Conservation (phyloP, 2,113 vertebrate genomes). For the Trinectes maculatus region DNA sequence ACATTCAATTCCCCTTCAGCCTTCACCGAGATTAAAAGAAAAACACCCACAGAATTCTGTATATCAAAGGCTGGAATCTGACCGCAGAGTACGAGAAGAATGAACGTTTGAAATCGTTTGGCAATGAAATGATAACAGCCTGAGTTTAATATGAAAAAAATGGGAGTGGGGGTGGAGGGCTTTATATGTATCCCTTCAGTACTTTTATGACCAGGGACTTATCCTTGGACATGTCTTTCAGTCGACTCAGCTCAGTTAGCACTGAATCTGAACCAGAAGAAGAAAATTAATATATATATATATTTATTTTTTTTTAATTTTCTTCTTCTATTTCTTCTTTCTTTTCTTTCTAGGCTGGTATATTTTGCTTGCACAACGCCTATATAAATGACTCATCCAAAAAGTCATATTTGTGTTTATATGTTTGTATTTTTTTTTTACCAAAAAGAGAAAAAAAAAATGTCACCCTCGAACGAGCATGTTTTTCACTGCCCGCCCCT, state of each 20-base stretch:
- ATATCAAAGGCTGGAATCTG: constrained; percentile 61
- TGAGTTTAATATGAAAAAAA: neutral
- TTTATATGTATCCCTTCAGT: constrained; percentile 57
- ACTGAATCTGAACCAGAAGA: constrained; percentile 14
- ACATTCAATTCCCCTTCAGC: constrained; percentile 54
- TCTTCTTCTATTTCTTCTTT: neutral
- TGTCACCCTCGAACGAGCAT: constrained; percentile 27
- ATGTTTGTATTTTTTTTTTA: neutral
- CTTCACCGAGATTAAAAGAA: constrained; percentile 57
- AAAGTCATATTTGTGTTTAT: neutral
- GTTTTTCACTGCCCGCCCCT: neutral
- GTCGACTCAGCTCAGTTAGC: constrained; percentile 35
- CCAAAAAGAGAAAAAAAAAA: neutral
- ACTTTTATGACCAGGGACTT: constrained; percentile 44
- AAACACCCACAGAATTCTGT: constrained; percentile 48
- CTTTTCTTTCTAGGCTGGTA: too few species aligned
- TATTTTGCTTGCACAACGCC: too few species aligned
- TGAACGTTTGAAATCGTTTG: constrained; percentile 61
- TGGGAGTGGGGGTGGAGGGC: constrained; percentile 24
- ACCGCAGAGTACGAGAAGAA: constrained; percentile 45
- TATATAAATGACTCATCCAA: too few species aligned
- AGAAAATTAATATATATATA: too few species aligned
- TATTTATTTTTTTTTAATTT: too few species aligned
- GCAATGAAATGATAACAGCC: constrained; percentile 72
- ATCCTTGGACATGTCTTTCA: constrained; percentile 66